Base-by-base conservation (phyloP, 2,113 vertebrate genomes). In the Pipa parva region DNA sequence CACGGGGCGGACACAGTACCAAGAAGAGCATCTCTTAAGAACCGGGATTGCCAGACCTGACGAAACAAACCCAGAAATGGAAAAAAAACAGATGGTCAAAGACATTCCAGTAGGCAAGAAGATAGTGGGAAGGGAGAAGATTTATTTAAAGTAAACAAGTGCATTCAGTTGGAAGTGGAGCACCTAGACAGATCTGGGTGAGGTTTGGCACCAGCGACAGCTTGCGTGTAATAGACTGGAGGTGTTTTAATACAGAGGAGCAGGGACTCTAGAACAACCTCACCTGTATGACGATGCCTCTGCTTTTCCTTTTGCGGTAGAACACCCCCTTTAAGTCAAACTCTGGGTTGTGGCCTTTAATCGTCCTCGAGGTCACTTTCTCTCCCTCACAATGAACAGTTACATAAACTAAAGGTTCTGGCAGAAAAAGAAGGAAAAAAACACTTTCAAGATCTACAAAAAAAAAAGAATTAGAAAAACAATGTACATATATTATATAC, bases 281-380 rank as follows among this genome's bases (percentile, higher is more conserved):
- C 33, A 80, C 78, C 77, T 89, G 78, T 2, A 89, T 63, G 25
- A 75, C 74, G 61, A 92, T 84, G 63, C 84, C 76, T 8, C 73
- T 54, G 20, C 75, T 27, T 6, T 83, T 85, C 28, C 75, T 67
- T 73, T 82, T 84, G 59, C 86, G 84, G 77, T 92, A 92, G 77
- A 92, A 92, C 50, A 92, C 81, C 18, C 79, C 66, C 55, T 88
- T 84, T 26, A 85, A 72, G 77, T 90, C 88, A 71, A 91, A 89
- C 59, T 92, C 86, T 0, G 88, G 89, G 74, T 76, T 88, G 10
- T 81, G 73, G 4, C 65, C 75, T 59, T 80, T 79, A 67, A 88
- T 83, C 25, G 88, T 77, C 1, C n/a, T 71, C 0, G 90, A 88
- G 64, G 73, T 79, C 25, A 90, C 59, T 31, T 70, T 63, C 56